Evolutionary conservation across 1,140 invertebrate species (phyloP).

Genomic region (Zaprionus kolodkinae): DNA sequence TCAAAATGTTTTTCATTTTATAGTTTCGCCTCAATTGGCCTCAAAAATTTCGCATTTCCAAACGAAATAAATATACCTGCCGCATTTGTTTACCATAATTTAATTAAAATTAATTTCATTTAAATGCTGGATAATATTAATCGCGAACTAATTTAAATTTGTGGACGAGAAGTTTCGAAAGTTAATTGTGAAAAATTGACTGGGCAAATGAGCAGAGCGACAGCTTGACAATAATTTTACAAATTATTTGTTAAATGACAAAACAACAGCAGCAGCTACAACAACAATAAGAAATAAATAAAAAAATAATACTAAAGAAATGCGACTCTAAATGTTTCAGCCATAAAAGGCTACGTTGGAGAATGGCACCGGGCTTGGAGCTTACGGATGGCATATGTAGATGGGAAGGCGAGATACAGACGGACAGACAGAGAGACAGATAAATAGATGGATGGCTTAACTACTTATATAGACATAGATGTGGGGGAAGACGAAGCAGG

Average conservation of each 20-base stretch:
- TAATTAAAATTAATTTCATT: conserved; percentile 69
- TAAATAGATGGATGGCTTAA: conserved; percentile 36
- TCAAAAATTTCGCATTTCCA: conserved; percentile 46
- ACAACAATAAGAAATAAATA: neutral
- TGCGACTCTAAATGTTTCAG: conserved; percentile 33
- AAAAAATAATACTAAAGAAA: conserved; percentile 25
- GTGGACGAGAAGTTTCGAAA: conserved; percentile 50
- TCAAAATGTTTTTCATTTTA: conserved; percentile 65
- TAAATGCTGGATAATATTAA: conserved; percentile 54
- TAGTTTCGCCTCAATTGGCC: conserved; percentile 61
- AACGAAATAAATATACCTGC: neutral
- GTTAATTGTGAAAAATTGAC: conserved; percentile 78
- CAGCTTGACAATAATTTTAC: conserved; percentile 52
- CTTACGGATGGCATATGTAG: conserved; percentile 23
- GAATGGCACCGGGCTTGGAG: conserved; percentile 57
- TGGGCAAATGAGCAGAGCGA: conserved; percentile 65
- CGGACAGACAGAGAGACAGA: conserved; percentile 30
- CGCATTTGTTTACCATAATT: conserved; percentile 47
- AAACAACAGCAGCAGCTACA: neutral
- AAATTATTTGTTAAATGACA: conserved; percentile 67
- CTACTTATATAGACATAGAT: conserved; percentile 36
- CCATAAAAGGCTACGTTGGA: conserved; percentile 66
- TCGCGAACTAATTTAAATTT: conserved; percentile 55
- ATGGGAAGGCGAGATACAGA: conserved; percentile 31
- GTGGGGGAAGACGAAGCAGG: neutral